Conservation (phyloP, 1,140 invertebrate genomes). For the Plectrocnemia conspersa region DNA sequence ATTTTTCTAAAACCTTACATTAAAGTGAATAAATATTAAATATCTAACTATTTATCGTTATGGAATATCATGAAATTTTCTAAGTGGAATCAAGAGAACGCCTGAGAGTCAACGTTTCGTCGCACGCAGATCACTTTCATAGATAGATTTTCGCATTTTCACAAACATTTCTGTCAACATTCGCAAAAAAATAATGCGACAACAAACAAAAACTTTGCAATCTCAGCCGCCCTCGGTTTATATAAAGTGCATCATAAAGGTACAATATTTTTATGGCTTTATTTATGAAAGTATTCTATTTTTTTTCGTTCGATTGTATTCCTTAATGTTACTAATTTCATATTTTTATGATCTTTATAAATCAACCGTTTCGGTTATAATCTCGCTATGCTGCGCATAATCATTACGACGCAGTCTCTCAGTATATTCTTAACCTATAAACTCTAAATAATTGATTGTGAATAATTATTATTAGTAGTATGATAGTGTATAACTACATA, state of each 20-base stretch:
- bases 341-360: conserved; percentile 13
- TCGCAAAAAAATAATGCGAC: not conserved
- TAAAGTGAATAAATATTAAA: conserved; percentile 35
- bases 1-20: conserved; percentile 31
- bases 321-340: conserved; percentile 26
- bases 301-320: conserved; percentile 29
- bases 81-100: conserved; percentile 29
- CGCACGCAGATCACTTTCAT: not conserved
- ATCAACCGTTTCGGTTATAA: conserved; percentile 3
- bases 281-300: conserved; percentile 32
- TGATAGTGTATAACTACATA: conserved; percentile 32
- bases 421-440: conserved; percentile 26
- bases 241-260: conserved; percentile 33
- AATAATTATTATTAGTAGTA: conserved; percentile 33
- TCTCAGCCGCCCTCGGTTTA: conserved; percentile 15
- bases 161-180: not conserved
- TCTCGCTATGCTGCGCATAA: not conserved
- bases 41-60: conserved; percentile 34
- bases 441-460: conserved; percentile 35
- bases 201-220: conserved; percentile 15
- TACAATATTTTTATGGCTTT: conserved; percentile 34
- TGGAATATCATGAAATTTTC: conserved; percentile 34
- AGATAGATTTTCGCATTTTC: not conserved
- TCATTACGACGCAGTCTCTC: conserved; percentile 11
- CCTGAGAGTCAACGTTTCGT: conserved; percentile 21